A percentile compares a stretch with the other conserved stretches of the same genome.
These are phyloP conservation scores for Abrostola triplasia DNA, from an alignment of 2,888 invertebrate species.

Conservation along the genomic window DNA sequence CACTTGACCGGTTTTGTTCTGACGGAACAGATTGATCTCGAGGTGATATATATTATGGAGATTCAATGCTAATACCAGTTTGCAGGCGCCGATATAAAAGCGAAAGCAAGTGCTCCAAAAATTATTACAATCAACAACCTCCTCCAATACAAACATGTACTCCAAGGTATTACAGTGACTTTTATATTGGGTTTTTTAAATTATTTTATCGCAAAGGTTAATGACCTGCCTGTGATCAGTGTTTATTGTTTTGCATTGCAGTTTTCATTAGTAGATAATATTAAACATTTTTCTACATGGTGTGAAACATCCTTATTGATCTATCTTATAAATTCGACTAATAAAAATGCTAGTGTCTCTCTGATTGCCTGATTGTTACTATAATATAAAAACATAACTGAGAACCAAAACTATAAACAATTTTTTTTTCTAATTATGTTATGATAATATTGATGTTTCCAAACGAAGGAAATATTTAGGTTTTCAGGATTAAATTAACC, in stretches of 20 bases:
- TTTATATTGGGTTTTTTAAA: conserved; percentile 22
- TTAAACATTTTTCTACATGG: too few relatives aligned
- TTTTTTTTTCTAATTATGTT: too few relatives aligned
- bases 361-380: too few relatives aligned
- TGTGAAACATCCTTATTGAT: too few relatives aligned
- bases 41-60: conserved; percentile 46
- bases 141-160: conserved; percentile 80
- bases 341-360: too few relatives aligned
- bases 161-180: conserved; percentile 72
- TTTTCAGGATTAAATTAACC: too few relatives aligned
- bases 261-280: too few relatives aligned
- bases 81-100: conserved; percentile 77
- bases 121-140: conserved; percentile 74
- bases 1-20: conserved; percentile 23
- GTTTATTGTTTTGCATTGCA: background rate
- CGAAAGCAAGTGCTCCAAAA: conserved; percentile 74
- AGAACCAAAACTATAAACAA: too few relatives aligned
- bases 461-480: conserved; percentile 30
- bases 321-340: too few relatives aligned
- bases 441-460: too few relatives aligned
- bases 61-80: conserved; percentile 75
- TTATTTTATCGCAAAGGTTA: conserved; percentile 10
- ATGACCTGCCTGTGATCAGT: background rate
- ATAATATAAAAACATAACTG: too few relatives aligned
- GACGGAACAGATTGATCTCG: conserved; percentile 42